These are phyloP conservation scores for Drosophila aldrichi DNA, from an alignment of 2,888 invertebrate genomes.

Conservation along the genomic window DNA sequence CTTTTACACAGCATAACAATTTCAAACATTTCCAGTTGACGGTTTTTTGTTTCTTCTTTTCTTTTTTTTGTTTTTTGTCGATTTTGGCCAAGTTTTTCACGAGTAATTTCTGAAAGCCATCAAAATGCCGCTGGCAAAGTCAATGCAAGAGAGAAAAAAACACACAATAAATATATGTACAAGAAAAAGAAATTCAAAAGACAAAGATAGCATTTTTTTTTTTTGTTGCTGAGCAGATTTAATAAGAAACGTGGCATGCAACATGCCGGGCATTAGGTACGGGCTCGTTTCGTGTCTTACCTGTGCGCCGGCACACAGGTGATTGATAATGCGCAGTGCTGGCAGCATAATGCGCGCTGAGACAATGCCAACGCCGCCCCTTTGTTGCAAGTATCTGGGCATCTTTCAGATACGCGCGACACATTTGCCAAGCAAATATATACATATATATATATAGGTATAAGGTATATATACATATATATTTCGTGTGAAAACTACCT, in stretches of 20 bases:
- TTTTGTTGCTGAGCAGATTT: constrained; percentile 45
- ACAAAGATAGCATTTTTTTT: constrained; percentile 48
- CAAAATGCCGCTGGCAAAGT: constrained; percentile 64
- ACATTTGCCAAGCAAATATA: constrained; percentile 7
- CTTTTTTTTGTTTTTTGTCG: background rate
- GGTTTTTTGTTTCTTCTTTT: constrained; percentile 1
- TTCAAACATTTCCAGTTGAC: constrained; percentile 66
- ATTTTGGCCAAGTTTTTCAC: constrained; percentile 57
- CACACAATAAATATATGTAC: constrained; percentile 15
- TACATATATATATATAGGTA: background rate
- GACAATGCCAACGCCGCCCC: constrained; percentile 32
- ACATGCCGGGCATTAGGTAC: constrained; percentile 35
- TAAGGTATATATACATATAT: background rate
- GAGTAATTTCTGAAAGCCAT: constrained; percentile 71
- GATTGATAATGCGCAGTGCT: constrained; percentile 69
- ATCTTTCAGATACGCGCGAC: constrained; percentile 66
- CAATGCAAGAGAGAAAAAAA: constrained; percentile 7
- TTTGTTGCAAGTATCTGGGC: constrained; percentile 45
- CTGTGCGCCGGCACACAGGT: constrained; percentile 62
- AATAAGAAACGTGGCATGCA: constrained; percentile 58
- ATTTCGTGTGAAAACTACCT: constrained; percentile 75
- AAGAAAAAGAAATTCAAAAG: constrained; percentile 24
- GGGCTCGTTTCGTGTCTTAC: constrained; percentile 18
- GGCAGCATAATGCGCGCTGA: constrained; percentile 25
- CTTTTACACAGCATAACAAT: constrained; percentile 55